A percentile compares a stretch with the other conserved stretches of the same genome.
Evolutionary conservation across 2,113 vertebrate species (phyloP).

Genomic region (Rafetus swinhoei): DNA sequence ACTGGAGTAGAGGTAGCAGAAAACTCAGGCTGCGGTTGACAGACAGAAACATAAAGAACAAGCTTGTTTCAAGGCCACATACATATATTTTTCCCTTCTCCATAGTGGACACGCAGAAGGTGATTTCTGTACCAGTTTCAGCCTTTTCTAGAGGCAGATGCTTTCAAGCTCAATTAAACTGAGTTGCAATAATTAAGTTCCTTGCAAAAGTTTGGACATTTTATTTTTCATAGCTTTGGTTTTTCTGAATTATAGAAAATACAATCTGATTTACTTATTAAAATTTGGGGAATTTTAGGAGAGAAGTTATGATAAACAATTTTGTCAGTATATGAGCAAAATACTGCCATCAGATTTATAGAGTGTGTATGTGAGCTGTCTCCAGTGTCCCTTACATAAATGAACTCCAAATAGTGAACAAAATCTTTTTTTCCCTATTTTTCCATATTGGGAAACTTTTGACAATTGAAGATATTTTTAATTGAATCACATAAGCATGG

Average conservation of each 20-base stretch:
- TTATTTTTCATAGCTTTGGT: background rate
- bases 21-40: background rate
- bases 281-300: background rate
- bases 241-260: background rate
- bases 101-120: background rate
- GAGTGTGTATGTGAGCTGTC: background rate
- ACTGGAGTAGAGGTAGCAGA: background rate
- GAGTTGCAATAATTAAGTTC: background rate
- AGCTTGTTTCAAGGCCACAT: background rate
- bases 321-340: background rate
- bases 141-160: background rate
- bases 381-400: background rate
- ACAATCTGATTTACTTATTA: background rate
- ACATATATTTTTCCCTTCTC: background rate
- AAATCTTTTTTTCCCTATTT: background rate
- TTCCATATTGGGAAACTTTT: background rate
- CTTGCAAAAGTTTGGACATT: background rate
- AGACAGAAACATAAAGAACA: background rate
- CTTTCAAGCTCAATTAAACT: background rate
- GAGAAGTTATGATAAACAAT: background rate
- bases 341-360: background rate
- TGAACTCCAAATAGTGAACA: background rate
- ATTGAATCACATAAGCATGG: background rate
- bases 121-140: background rate
- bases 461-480: background rate